A percentile compares a stretch with the other conserved stretches of the same genome.
These are phyloP conservation scores for Rallus limicola DNA, from an alignment of 2,113 vertebrate genomes.

Conservation along the genomic window DNA sequence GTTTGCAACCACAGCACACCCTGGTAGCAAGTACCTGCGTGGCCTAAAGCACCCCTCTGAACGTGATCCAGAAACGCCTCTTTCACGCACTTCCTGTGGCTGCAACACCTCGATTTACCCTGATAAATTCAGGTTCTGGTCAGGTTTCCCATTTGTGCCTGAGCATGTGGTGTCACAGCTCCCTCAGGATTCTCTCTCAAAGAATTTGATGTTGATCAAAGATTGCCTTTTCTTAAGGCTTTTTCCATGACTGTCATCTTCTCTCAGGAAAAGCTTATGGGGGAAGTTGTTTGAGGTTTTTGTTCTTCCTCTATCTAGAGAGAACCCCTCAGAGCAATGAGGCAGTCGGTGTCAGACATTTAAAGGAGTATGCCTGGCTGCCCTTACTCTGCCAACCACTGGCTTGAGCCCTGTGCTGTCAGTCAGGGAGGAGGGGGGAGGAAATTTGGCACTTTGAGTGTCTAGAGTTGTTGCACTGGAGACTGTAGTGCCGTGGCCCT, in stretches of 20 bases:
- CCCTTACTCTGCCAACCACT: neutral
- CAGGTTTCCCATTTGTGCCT: neutral
- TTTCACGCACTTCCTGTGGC: neutral
- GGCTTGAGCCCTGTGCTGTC: neutral
- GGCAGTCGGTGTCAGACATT: neutral
- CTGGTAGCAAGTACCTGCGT: neutral
- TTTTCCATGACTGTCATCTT: neutral
- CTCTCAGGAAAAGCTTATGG: neutral
- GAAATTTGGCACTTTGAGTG: neutral
- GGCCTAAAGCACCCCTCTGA: neutral
- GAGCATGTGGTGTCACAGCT: neutral
- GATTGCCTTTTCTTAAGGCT: neutral
- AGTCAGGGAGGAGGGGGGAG: too few species aligned
- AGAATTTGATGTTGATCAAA: neutral
- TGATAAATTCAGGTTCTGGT: neutral
- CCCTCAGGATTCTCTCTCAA: neutral
- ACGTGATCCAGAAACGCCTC: neutral
- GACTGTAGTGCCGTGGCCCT: accelerated
- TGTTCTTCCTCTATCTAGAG: neutral
- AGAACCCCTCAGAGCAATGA: neutral
- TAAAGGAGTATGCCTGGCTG: neutral
- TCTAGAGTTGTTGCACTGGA: neutral
- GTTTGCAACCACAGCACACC: neutral
- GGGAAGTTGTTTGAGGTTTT: neutral
- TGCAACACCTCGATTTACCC: neutral